Base-by-base conservation (phyloP, 2,888 invertebrate genomes). In the Drosophila quinaria region DNA sequence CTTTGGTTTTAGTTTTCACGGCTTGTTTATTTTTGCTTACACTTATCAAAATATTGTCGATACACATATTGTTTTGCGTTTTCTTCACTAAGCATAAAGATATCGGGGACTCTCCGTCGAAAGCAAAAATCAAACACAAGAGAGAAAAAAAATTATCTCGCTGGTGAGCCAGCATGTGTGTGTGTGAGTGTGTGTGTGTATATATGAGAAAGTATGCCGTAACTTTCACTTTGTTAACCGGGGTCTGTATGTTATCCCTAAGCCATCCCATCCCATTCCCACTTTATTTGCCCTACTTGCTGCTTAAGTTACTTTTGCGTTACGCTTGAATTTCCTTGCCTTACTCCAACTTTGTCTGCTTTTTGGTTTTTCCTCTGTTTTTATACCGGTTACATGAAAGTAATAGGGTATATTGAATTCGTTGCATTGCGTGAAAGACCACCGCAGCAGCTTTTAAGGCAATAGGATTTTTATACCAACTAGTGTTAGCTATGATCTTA, bases 11-110 rank as follows among this genome's bases (percentile, higher is more conserved):
- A 69, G 68, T 71, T 78, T 85, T 85, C 88, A 87, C 86, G 86
- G 80, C 70, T 80, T 86, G 87, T 87, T 87, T 87, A 79, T 88
- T 87, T 87, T 86, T 86, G 90, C 90, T 90, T 82, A 87, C 90
- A 87, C 89, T 87, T 87, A 87, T 90, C 90, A 87, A 87, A 87
- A 87, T 87, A 90, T 87, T 87, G 74, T 71, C 73, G 71, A 80
- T 75, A 78, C 90, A 80, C 85, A 89, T 80, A 89, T 89, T 87
- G 85, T 73, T 69, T 78, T 66, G 70, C 70, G 70, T 60, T 73
- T 70, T 71, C 87, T 65, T 70, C 78, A 71, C 68, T 67, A 49
- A 72, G 74, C 70, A 89, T 87, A 78, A 86, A 85, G 86, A 89
- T 89, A 87, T 88, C 70, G 63, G 56, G 59, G 54, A 47, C 60